These are phyloP conservation scores for Lepidocyrtinus sp. DNA, from an alignment of 2,888 invertebrate genomes.

Conservation along the genomic window DNA sequence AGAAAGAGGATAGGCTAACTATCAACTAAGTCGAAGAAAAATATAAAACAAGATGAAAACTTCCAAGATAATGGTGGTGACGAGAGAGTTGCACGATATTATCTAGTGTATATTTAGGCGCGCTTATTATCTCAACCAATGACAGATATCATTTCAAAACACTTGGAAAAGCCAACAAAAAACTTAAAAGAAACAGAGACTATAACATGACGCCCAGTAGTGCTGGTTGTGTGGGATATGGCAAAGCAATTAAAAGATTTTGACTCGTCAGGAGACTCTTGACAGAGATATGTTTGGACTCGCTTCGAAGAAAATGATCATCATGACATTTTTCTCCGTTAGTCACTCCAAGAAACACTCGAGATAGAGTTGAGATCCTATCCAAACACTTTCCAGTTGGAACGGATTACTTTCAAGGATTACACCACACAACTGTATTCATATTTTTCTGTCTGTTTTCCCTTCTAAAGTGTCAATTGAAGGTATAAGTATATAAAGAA, in stretches of 20 bases:
- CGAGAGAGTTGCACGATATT: slow-evolving; percentile 1
- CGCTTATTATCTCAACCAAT: slow-evolving; percentile 19
- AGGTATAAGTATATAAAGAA: too few relatives aligned
- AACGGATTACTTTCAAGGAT: background rate
- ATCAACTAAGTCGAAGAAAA: slow-evolving; percentile 1
- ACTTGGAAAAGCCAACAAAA: background rate
- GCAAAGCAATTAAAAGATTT: slow-evolving; percentile 34
- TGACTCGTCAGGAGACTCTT: background rate
- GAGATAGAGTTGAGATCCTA: background rate
- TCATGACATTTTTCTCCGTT: slow-evolving; percentile 33
- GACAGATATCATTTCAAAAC: slow-evolving; percentile 38
- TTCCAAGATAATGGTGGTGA: background rate
- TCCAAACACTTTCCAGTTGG: background rate
- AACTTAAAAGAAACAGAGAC: background rate
- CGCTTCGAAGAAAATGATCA: background rate
- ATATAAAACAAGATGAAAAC: background rate
- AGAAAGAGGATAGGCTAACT: background rate
- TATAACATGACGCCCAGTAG: too few relatives aligned
- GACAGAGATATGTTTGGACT: background rate
- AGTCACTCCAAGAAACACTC: background rate
- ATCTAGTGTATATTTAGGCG: slow-evolving; percentile 6
- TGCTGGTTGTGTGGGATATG: slow-evolving; percentile 11
- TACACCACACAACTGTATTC: background rate
- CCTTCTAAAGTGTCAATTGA: background rate
- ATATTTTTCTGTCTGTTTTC: slow-evolving; percentile 1